Conservation (phyloP, 35 echinoderm and acorn worm species). For the Lytechinus pictus region DNA sequence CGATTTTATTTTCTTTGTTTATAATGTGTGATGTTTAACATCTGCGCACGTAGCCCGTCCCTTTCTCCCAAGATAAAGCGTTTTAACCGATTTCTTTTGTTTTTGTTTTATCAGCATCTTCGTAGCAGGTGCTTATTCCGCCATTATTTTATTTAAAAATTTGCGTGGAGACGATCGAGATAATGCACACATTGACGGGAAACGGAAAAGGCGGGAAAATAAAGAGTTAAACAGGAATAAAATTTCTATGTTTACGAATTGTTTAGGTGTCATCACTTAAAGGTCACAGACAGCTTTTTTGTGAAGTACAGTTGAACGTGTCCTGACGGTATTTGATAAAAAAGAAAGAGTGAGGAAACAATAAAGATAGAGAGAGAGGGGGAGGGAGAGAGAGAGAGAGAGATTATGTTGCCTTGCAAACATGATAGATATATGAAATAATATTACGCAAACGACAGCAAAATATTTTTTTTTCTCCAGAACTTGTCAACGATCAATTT, state of each 20-base stretch:
- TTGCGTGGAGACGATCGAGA: not conserved
- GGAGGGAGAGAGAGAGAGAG: too few species aligned
- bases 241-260: not conserved
- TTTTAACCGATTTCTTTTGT: not conserved
- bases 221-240: not conserved
- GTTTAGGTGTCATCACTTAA: not conserved
- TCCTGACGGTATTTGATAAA: not conserved
- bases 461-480: not conserved
- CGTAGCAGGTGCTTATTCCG: not conserved
- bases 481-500: too few species aligned
- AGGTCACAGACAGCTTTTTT: not conserved
- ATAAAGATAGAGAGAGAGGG: not conserved
- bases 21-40: not conserved
- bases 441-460: not conserved
- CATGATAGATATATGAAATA: not conserved
- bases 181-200: not conserved
- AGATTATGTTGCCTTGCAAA: too few species aligned
- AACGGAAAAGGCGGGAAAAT: not conserved
- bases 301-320: not conserved
- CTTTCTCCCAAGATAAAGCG: not conserved
- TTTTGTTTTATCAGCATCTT: not conserved
- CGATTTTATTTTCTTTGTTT: not conserved
- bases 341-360: too few species aligned
- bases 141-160: not conserved
- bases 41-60: not conserved